phyloP scores from a whole-genome alignment of 2,888 invertebrate species.

The Brenthis hecate region DNA sequence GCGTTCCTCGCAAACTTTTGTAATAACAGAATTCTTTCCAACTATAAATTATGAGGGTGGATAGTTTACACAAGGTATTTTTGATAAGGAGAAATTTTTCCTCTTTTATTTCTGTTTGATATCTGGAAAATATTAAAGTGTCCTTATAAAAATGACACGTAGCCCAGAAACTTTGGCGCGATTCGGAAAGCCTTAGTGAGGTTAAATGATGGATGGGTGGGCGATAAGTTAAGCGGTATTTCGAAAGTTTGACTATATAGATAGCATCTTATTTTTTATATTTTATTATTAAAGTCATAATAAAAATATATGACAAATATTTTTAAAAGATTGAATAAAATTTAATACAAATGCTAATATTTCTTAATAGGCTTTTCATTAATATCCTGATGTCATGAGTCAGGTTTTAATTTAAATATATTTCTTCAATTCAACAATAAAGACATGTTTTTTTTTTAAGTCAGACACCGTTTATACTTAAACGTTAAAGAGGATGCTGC shows the following conservation, averaged over 20 bases:
- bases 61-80: conserved; percentile 43
- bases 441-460: neutral
- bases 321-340: too few relatives aligned
- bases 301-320: too few relatives aligned
- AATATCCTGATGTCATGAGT: too few relatives aligned
- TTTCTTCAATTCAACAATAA: neutral
- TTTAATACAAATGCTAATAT: too few relatives aligned
- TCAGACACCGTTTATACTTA: conserved; percentile 23
- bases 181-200: conserved; percentile 7
- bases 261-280: too few relatives aligned
- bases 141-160: conserved; percentile 14
- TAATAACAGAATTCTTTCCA: conserved; percentile 45
- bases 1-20: conserved; percentile 41
- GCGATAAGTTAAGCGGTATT: too few relatives aligned
- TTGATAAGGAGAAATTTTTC: conserved; percentile 31
- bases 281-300: too few relatives aligned
- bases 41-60: conserved; percentile 44
- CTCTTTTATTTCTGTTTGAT: conserved; percentile 29
- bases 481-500: conserved; percentile 41
- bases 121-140: conserved; percentile 28
- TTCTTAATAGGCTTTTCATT: too few relatives aligned
- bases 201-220: too few relatives aligned
- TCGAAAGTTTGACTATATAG: too few relatives aligned
- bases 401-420: neutral
- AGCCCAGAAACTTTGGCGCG: conserved; percentile 9